Evolutionary conservation across 2,888 invertebrate genomes (phyloP).

Genomic region (Blomia tropicalis): DNA sequence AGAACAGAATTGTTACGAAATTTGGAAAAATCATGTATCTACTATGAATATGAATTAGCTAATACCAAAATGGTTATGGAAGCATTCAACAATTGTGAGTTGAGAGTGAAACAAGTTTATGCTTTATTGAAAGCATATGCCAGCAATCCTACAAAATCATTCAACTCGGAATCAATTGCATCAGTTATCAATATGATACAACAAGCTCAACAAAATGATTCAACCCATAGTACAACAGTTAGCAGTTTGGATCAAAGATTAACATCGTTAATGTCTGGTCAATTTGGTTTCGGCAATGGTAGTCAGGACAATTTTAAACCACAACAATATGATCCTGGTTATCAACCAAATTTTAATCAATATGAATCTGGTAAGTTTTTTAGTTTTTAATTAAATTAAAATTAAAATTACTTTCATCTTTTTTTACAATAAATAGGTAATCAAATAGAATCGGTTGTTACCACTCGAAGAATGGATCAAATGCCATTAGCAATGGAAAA

Average conservation of each 20-base stretch:
- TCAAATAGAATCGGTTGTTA: slow-evolving; percentile 5
- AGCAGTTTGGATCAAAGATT: slow-evolving; percentile 31
- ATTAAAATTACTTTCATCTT: not conserved
- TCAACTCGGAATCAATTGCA: not conserved
- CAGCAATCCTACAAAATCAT: not conserved
- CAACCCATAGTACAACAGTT: slow-evolving; percentile 16
- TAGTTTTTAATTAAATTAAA: not conserved
- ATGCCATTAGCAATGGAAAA: slow-evolving; percentile 17
- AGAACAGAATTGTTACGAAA: slow-evolving; percentile 58
- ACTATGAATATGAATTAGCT: slow-evolving; percentile 71
- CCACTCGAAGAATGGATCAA: not conserved
- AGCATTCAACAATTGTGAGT: slow-evolving; percentile 85
- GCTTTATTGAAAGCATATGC: slow-evolving; percentile 50
- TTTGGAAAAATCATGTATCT: slow-evolving; percentile 62
- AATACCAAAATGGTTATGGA: slow-evolving; percentile 91
- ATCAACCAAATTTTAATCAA: not conserved
- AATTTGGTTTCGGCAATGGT: not conserved
- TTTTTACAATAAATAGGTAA: not conserved
- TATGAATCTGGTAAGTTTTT: not conserved
- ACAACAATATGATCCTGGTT: not conserved
- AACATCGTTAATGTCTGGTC: slow-evolving; percentile 29
- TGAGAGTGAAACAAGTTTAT: slow-evolving; percentile 65
- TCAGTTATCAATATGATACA: slow-evolving; percentile 8
- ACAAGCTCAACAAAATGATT: slow-evolving; percentile 3
- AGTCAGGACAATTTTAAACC: too few species aligned